Base-by-base conservation (phyloP, 2,888 invertebrate genomes). In the Xanthia togata region DNA sequence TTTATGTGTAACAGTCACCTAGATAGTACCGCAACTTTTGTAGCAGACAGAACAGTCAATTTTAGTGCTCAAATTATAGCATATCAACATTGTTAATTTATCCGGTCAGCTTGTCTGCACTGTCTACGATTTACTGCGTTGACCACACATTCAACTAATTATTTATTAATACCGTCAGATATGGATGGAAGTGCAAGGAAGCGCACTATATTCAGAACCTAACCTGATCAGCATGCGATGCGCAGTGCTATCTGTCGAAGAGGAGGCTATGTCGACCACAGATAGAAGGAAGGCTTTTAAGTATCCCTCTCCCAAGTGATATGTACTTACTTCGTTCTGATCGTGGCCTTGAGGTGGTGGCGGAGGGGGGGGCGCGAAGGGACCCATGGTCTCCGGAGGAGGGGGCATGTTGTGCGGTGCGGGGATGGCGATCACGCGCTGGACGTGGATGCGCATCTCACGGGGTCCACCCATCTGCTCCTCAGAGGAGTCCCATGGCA, bases 401-500 rank as follows among this genome's bases (percentile, higher is more conserved):
- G 93, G 92, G 0, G 95, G 95, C 94, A 95, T 94, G 90, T 94
- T 94, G 90, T 94, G 94, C 0, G 94, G 93, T 0, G 95, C 93
- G 6, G 96, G 96, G 86, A 96, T 95, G 70, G 96, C 95, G 84
- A 96, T 93, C 89, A 97, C 96, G 53, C 97, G 92, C 89, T 97
- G 97, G 4, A 97, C 96, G 88, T 97, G 97, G 88, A 97, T 96
- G 77, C 97, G 95, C 95, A 97, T 96, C 90, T 96, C 96, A 67
- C 96, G 95, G 50, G 94, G 94, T 14, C 88, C 90, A 11, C 89
- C 91, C 93, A 95, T 93, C 92, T 96, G 96, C 88, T 96, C 96
- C 87, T 96, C 96, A 0, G 96, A 96, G 0, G 96, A 95, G 75
- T 96, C 96, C 96, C 96, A 96, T 88, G 96, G 96, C 94, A 96